Evolutionary conservation across 2,113 vertebrate genomes (phyloP).

Genomic region (Crotophaga sulcirostris): DNA sequence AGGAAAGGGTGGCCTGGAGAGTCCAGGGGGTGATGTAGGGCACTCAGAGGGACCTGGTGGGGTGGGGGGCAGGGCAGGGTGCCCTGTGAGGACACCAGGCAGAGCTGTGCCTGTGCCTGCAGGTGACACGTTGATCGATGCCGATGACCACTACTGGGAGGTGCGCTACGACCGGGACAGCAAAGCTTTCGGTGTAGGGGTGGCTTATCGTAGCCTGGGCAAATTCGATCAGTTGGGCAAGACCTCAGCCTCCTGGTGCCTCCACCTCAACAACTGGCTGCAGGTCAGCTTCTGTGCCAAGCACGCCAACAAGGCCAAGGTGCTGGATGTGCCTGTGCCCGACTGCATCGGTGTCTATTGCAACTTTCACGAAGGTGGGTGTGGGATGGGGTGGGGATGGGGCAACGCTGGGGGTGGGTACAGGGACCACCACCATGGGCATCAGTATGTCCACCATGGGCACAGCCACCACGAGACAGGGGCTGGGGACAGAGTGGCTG

Average conservation of each 20-base stretch:
- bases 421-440: too few species aligned
- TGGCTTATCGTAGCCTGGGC: slow-evolving; percentile 89
- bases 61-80: neutral
- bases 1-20: slow-evolving; percentile 59
- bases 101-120: neutral
- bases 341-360: slow-evolving; percentile 90
- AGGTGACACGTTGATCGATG: slow-evolving; percentile 90
- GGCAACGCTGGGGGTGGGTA: accelerated
- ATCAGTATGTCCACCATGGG: neutral
- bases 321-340: slow-evolving; percentile 87
- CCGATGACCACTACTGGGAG: slow-evolving; percentile 94
- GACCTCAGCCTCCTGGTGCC: slow-evolving; percentile 90
- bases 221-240: slow-evolving; percentile 95
- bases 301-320: slow-evolving; percentile 94
- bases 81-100: neutral
- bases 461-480: neutral
- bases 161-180: slow-evolving; percentile 92
- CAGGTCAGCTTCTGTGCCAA: slow-evolving; percentile 97
- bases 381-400: neutral
- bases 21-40: too few species aligned
- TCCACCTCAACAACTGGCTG: slow-evolving; percentile 97
- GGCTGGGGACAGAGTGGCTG: too few species aligned
- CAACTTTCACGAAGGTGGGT: slow-evolving; percentile 90
- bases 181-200: slow-evolving; percentile 89
- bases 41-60: neutral